Base-by-base conservation (phyloP, 2,113 vertebrate species). In the Coptodon rendalli region DNA sequence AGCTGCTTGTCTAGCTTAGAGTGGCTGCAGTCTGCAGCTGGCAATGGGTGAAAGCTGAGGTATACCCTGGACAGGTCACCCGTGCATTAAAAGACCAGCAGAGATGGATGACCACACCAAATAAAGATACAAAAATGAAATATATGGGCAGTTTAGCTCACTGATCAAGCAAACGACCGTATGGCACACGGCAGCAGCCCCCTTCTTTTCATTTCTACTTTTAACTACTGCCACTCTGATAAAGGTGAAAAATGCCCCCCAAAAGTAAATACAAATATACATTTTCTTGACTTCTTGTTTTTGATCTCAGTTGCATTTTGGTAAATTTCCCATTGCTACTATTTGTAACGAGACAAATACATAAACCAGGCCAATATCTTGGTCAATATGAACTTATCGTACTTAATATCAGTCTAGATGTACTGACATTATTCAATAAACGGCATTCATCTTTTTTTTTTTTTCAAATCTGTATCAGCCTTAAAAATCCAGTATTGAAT, bases 371-470 rank as follows among this genome's bases (percentile, higher is more conserved):
- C 22, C 22, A 73, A 73, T 27, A 29, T 17, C 7, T 45, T 43
- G n/a, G 12, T 24, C 13, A 3, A 45, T 7, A 27, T 0, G 0
- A 43, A 24, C 36, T 6, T 43, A 24, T 43, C 24, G 36, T 14
- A 24, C 38, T 71, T 71, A 24, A 71, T 22, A 43, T 71, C 36
- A 43, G 66, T 71, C n/a, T 14, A 43, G 66, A 24, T 71, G 66
- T 24, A 43, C 12, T 43, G 11, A 43, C 66, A 14, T 43, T 71
- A 16, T 14, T 71, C 66, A 71, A 40, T 68, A 73, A 45, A 27
- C 8, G 27, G 14, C 7, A 73, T 22, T 27, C 6, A 27, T 45
- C 22, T 40, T 16, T 73, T 45, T n/a, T 45, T n/a, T 5, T 19
- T n/a, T 45, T 16, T 45, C 11, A 14, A 45, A 29, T 76, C 14